Percentiles rank a stretch among this genome's conserved stretches.
Conservation (phyloP, 2,888 invertebrate genomes). For the Polydrusus tereticollis region DNA sequence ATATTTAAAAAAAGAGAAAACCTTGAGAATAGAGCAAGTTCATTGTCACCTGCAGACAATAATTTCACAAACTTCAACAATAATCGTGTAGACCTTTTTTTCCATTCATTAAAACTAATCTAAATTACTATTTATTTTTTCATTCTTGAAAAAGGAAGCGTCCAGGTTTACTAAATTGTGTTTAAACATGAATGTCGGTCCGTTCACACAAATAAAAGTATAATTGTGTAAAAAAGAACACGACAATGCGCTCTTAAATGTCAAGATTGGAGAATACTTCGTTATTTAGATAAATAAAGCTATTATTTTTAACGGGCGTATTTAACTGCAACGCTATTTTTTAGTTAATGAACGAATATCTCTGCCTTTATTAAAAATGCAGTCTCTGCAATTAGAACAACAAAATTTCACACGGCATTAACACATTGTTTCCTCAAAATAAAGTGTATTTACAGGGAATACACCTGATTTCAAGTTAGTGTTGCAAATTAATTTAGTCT, state of each 20-base stretch:
- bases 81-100: conserved; percentile 7
- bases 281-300: conserved; percentile 2
- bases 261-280: background rate
- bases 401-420: too few relatives aligned
- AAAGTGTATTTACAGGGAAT: too few relatives aligned
- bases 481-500: too few relatives aligned
- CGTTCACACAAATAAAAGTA: conserved; percentile 17
- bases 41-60: conserved; percentile 25
- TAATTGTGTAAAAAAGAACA: conserved; percentile 12
- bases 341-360: too few relatives aligned
- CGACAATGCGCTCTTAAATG: conserved; percentile 9
- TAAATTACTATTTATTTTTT: conserved; percentile 22
- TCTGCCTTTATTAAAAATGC: too few relatives aligned
- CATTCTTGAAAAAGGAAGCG: conserved; percentile 20
- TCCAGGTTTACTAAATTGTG: conserved; percentile 4
- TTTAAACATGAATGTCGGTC: conserved; percentile 11
- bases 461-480: too few relatives aligned
- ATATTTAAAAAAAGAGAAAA: conserved; percentile 35
- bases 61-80: conserved; percentile 20
- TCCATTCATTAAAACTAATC: conserved; percentile 30
- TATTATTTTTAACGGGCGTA: background rate
- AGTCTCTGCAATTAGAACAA: too few relatives aligned
- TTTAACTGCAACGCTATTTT: background rate
- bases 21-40: conserved; percentile 36
- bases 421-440: too few relatives aligned